Conservation (phyloP, 2,888 invertebrate genomes). For the Pseudococcus viburni region DNA sequence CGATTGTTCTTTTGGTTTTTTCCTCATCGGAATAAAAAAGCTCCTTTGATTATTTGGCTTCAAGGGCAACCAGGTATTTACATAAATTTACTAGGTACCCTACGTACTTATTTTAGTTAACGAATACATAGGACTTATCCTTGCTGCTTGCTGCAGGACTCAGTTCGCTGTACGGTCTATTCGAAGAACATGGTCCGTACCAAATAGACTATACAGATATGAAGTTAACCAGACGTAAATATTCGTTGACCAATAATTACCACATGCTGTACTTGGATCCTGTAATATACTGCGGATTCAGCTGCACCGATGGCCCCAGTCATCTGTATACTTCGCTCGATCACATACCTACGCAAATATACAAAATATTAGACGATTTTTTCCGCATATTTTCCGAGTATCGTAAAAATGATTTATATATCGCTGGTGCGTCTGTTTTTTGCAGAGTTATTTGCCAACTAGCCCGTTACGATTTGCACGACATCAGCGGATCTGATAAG, state of each 20-base stretch:
- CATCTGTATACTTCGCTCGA: background rate
- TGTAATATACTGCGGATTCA: constrained; percentile 22
- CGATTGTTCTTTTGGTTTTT: constrained; percentile 75
- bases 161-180: constrained; percentile 83
- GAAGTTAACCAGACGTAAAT: background rate
- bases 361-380: background rate
- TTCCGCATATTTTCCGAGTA: constrained; percentile 38
- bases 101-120: background rate
- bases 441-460: background rate
- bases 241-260: background rate
- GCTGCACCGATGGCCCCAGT: background rate
- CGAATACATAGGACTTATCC: background rate
- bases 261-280: constrained; percentile 59
- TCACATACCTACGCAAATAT: background rate
- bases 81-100: background rate
- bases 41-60: constrained; percentile 84
- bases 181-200: constrained; percentile 88
- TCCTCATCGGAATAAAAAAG: constrained; percentile 71
- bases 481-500: constrained; percentile 71
- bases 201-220: background rate
- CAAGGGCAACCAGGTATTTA: constrained; percentile 84
- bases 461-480: background rate
- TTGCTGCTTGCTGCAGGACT: background rate
- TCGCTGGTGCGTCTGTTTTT: constrained; percentile 31
- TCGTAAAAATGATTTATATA: constrained; percentile 21